Evolutionary conservation across 2,797 vertebrate species (phyloP), one percentile per base, ranked within the genome.

Genomic region (Danio tinwini): DNA sequence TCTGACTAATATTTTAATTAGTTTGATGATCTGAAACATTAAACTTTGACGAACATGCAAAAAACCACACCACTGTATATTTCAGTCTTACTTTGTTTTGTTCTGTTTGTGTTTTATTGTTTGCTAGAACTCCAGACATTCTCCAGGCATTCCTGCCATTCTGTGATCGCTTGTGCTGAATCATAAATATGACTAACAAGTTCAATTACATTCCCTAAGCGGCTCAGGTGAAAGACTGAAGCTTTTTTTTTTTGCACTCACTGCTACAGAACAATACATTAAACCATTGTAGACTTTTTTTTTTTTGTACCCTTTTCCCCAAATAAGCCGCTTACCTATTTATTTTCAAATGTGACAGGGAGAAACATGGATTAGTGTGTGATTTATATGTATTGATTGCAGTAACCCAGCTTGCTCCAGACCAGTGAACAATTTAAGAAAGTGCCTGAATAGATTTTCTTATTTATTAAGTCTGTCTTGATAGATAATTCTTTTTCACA

Each of bases 321-420:
- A 49, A 59, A 21, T 59, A 74, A 80, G 71, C 78, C 29, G 52
- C 70, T 73, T 77, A 39, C 21, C 17, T 64, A 73, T 74, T 70
- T 81, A 42, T 78, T 29, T 45, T 12, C 53, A 79, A 79, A 40
- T 76, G n/a, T 73, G 55, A 74, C 37, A 45, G 39, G 53, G 19
- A 69, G 59, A 72, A 63, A 79, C 47, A 37, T 76, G 63, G 62
- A 77, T 74, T 69, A 65, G 21, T 74, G 50, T 70, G 37, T 81
- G 70, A 78, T 74, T 78, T 84, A 56, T 78, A 19, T 21, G 29
- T 61, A 80, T 65, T 80, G 67, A 80, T 80, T 61, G 52, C 19
- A 69, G 19, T 50, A 74, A 53, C 58, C 16, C 17, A 12, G 37
- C 55, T 74, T 4, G 12, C 10, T 7, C 19, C 63, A 64, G 10